These are phyloP conservation scores for Amazona finschi DNA, from an alignment of 2,797 vertebrate genomes.

Conservation along the genomic window DNA sequence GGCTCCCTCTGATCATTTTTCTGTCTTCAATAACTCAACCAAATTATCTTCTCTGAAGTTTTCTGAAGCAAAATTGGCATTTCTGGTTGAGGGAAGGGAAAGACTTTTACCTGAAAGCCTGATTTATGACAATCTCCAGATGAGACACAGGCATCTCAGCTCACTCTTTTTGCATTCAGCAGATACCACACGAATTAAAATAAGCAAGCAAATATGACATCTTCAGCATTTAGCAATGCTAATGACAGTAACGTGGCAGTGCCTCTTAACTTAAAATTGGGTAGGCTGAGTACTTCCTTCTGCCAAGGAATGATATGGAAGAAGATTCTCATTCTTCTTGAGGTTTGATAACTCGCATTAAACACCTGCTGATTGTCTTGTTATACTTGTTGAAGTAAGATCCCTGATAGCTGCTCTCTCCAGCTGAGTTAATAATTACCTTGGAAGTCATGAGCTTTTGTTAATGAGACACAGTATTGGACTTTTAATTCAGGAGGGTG, in stretches of 20 bases:
- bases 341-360: neutral
- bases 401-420: neutral
- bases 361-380: constrained; percentile 34
- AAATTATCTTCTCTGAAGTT: constrained; percentile 5
- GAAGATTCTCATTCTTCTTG: neutral
- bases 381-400: neutral
- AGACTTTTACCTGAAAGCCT: constrained; percentile 9
- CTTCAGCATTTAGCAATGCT: constrained; percentile 1
- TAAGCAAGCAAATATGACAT: neutral
- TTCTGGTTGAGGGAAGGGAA: neutral
- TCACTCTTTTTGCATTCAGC: neutral
- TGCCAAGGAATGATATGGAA: neutral
- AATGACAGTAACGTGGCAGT: neutral
- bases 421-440: constrained; percentile 37
- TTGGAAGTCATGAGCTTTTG: constrained; percentile 24
- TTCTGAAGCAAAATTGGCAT: constrained; percentile 27
- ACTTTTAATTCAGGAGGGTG: neutral
- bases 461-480: constrained; percentile 9
- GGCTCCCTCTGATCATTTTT: constrained; percentile 45
- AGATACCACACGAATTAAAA: neutral
- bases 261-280: neutral
- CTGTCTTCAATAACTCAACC: constrained; percentile 15
- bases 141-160: neutral
- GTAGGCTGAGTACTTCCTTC: neutral
- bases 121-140: neutral